A percentile compares a stretch with the other conserved stretches of the same genome.
Conservation (phyloP, 2,113 vertebrate genomes). For the Pimephales promelas region DNA sequence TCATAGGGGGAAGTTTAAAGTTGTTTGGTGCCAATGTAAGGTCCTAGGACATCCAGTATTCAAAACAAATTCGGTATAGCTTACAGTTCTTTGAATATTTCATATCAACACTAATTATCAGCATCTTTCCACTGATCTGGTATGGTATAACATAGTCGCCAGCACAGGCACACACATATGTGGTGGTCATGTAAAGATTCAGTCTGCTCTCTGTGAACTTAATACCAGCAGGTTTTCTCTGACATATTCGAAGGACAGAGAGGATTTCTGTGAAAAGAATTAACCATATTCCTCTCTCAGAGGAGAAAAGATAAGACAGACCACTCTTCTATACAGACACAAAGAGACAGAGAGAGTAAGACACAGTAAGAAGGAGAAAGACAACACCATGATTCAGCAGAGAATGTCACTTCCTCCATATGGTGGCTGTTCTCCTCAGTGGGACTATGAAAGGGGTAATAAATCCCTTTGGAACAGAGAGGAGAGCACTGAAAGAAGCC, state of each 20-base stretch:
- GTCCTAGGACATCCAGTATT: background rate
- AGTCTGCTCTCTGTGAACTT: constrained; percentile 26
- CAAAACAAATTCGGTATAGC: background rate
- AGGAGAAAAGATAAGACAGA: constrained; percentile 8
- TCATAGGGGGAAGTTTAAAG: no score
- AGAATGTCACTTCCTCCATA: constrained; percentile 13
- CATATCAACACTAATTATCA: background rate
- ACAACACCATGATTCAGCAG: constrained; percentile 6
- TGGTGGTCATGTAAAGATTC: constrained; percentile 26
- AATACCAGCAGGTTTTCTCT: constrained; percentile 28
- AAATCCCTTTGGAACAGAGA: constrained; percentile 18
- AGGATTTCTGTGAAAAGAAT: background rate
- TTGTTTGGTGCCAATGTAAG: background rate
- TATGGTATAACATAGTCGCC: background rate
- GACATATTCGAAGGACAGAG: background rate
- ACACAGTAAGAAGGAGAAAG: constrained; percentile 12
- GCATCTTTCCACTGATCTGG: background rate
- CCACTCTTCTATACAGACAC: background rate
- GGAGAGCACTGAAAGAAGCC: background rate
- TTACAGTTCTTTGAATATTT: constrained; percentile 6
- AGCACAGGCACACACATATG: constrained; percentile 12
- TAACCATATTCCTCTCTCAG: background rate
- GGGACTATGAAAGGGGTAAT: constrained; percentile 29
- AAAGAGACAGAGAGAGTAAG: background rate
- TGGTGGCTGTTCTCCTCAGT: background rate